phyloP scores from a whole-genome alignment of 2,888 invertebrate genomes.

The Spilosoma lubricipeda region DNA sequence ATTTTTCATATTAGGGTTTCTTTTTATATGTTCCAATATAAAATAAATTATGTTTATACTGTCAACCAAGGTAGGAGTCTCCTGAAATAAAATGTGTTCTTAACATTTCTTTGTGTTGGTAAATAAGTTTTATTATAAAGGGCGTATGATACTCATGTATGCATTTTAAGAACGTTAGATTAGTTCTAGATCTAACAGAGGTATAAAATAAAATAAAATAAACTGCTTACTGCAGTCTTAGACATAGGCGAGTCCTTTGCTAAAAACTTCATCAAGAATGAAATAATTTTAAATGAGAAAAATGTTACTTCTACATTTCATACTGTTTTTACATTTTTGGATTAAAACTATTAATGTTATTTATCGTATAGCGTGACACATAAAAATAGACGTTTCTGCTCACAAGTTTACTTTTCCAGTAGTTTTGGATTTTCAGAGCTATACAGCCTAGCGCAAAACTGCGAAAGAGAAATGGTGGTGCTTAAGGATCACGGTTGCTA shows the following conservation, averaged over 20 bases:
- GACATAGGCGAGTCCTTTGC: no score
- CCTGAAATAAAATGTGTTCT: background rate
- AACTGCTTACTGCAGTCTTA: no score
- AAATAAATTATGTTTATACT: background rate
- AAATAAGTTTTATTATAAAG: background rate
- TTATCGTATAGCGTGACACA: background rate
- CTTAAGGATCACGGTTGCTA: constrained; percentile 9
- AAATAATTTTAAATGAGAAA: background rate
- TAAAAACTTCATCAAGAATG: background rate
- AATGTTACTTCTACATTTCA: background rate
- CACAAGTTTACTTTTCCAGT: background rate
- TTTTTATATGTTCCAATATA: background rate
- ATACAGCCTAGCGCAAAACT: background rate
- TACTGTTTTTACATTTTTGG: background rate
- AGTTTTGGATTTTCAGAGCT: background rate
- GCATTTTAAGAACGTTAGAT: background rate
- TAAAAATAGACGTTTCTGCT: background rate
- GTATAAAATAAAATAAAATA: background rate
- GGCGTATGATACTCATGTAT: background rate
- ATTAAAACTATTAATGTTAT: background rate
- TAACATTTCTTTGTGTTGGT: background rate
- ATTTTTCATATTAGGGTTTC: background rate
- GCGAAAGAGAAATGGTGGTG: constrained; percentile 11
- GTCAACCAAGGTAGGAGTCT: background rate
- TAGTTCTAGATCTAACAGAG: no score